Evolutionary conservation across 2,113 vertebrate genomes (phyloP).

Genomic region (Strigops habroptila): DNA sequence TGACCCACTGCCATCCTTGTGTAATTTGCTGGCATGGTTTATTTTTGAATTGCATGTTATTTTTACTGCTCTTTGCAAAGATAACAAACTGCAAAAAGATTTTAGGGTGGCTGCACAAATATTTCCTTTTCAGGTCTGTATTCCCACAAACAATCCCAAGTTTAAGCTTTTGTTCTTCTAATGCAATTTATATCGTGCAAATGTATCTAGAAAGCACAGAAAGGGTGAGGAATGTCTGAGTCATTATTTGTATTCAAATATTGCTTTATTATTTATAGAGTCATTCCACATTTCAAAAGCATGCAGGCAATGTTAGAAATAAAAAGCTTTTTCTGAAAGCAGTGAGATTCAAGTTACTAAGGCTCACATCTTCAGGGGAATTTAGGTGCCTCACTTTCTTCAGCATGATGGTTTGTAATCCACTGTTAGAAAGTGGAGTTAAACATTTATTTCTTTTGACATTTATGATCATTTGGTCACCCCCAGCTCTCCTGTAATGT

Average conservation of each 20-base stretch:
- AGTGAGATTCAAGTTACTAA: background rate
- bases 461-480: background rate
- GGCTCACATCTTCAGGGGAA: background rate
- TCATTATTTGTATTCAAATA: slow-evolving; percentile 38
- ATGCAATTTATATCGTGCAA: background rate
- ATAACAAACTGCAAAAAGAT: background rate
- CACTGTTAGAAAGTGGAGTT: background rate
- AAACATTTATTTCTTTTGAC: background rate
- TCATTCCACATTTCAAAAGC: background rate
- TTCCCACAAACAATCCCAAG: background rate
- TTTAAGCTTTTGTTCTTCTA: background rate
- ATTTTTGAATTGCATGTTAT: background rate
- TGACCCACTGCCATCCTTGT: background rate
- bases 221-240: background rate
- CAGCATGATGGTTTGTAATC: background rate
- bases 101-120: background rate
- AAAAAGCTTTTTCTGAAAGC: background rate
- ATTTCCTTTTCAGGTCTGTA: background rate
- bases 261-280: slow-evolving; percentile 19
- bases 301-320: background rate
- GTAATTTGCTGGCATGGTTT: background rate
- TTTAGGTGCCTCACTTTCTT: background rate
- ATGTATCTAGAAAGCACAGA: background rate
- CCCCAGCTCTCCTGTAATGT: background rate
- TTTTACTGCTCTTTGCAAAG: background rate